A percentile compares a stretch with the other conserved stretches of the same genome.
phyloP scores from a whole-genome alignment of 2,797 vertebrate genomes.

The Scarus forsteni region DNA sequence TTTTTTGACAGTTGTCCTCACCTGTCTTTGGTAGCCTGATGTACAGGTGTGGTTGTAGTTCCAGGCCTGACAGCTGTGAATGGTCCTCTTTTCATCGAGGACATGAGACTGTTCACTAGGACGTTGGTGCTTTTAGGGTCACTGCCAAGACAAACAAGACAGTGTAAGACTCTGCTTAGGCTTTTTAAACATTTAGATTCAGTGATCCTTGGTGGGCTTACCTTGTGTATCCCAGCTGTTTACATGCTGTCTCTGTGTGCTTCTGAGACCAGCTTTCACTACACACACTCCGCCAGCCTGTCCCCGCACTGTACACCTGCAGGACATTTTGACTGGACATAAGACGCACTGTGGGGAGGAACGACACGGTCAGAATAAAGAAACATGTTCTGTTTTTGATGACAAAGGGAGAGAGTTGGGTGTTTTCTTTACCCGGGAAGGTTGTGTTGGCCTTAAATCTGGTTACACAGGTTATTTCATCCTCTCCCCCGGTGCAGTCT shows the following conservation, averaged over 20 bases:
- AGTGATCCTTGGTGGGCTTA: slow-evolving; percentile 65
- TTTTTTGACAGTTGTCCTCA: slow-evolving; percentile 38
- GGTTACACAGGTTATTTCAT: slow-evolving; percentile 86
- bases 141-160: slow-evolving; percentile 46
- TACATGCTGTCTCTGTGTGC: slow-evolving; percentile 86
- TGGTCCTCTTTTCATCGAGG: slow-evolving; percentile 52
- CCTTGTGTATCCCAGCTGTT: slow-evolving; percentile 90
- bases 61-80: slow-evolving; percentile 62
- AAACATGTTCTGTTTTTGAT: neutral
- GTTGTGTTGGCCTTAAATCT: slow-evolving; percentile 66
- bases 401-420: neutral
- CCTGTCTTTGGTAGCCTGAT: slow-evolving; percentile 67
- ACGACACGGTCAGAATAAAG: neutral
- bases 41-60: slow-evolving; percentile 43
- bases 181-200: neutral
- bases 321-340: slow-evolving; percentile 81
- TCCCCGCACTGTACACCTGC: slow-evolving; percentile 81
- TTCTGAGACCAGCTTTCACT: slow-evolving; percentile 82
- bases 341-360: slow-evolving; percentile 84
- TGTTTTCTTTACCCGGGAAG: slow-evolving; percentile 77
- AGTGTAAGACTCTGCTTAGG: neutral
- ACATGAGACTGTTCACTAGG: slow-evolving; percentile 29
- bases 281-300: slow-evolving; percentile 88
- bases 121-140: slow-evolving; percentile 50
- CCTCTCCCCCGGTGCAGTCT: slow-evolving; percentile 88